Base-by-base conservation (phyloP, 1,140 invertebrate genomes). In the Zophobas atratus region DNA sequence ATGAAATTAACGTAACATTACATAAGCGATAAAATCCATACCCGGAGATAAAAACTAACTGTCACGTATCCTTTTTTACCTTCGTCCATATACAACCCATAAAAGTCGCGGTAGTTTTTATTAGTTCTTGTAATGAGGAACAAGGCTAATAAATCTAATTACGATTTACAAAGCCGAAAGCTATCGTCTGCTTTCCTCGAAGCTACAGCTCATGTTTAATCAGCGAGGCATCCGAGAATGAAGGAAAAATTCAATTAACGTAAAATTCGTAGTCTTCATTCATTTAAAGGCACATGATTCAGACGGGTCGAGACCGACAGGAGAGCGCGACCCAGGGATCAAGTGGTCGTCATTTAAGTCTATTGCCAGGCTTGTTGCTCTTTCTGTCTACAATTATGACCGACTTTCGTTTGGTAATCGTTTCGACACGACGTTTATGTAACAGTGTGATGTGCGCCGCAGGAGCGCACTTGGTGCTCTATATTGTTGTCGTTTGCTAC, bases 291-390 rank as follows among this genome's bases (percentile, higher is more conserved):
- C 39, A 51, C 39, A 67, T 67, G 60, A 67, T 67, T 67, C 60
- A 67, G 39, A 35, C 32, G 55, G 55, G 55, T 57, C 55, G 55
- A 57, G 55, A 33, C 55, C 55, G 32, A 63, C 57, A 63, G 57
- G 57, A 67, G 60, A 67, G 60, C 60, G 39, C 60, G 60, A 67
- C 60, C 60, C n/a, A 46, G 60, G 60, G 60, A 67, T 67, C 60
- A 67, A 67, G 60, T 67, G 60, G 60, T 67, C 60, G 55, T 57
- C 55, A 67, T 67, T 67, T 67, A 67, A 67, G 32, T 34, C 55
- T 34, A 57, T 57, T 57, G 55, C 55, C 55, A 35, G 60, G 3
- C 39, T 67, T 67, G 60, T 63, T 63, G 57, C 57, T 63, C 57
- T 8, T 38, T 67, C 60, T 67, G 8, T 57, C 55, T 20, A 8